Conservation (phyloP, 2,113 vertebrate species). For the Rattus rattus region DNA sequence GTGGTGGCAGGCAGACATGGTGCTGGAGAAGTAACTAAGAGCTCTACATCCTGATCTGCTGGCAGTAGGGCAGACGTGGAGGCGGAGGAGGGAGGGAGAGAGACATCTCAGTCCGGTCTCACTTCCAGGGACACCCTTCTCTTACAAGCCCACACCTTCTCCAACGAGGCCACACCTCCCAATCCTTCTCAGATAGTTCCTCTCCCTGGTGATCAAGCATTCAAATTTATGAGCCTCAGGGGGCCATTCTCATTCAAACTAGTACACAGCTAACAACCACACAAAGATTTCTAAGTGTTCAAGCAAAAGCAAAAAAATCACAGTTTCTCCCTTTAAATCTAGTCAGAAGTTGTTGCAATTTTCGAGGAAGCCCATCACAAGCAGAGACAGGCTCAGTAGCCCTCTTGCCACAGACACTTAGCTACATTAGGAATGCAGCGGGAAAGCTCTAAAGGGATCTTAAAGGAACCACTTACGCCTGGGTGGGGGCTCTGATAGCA, state of each 20-base stretch:
- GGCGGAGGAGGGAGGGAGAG: no score
- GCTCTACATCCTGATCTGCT: not conserved
- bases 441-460: not conserved
- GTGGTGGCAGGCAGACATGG: not conserved
- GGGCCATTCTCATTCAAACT: not conserved
- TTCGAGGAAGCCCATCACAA: not conserved
- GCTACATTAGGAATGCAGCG: not conserved
- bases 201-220: not conserved
- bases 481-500: no score
- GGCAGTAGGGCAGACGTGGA: no score
- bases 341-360: not conserved
- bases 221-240: not conserved
- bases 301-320: not conserved
- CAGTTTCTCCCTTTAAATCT: not conserved
- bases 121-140: not conserved
- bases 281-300: not conserved
- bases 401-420: not conserved
- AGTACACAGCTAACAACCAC: not conserved
- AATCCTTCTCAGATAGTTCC: not conserved
- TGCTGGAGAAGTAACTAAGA: not conserved
- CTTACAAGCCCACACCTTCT: not conserved
- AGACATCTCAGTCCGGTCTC: not conserved
- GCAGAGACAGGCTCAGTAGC: not conserved
- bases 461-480: not conserved
- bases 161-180: not conserved